Evolutionary conservation across 2,113 vertebrate species (phyloP), one percentile per base, ranked within the genome.

Genomic region (Larimichthys polyactis): DNA sequence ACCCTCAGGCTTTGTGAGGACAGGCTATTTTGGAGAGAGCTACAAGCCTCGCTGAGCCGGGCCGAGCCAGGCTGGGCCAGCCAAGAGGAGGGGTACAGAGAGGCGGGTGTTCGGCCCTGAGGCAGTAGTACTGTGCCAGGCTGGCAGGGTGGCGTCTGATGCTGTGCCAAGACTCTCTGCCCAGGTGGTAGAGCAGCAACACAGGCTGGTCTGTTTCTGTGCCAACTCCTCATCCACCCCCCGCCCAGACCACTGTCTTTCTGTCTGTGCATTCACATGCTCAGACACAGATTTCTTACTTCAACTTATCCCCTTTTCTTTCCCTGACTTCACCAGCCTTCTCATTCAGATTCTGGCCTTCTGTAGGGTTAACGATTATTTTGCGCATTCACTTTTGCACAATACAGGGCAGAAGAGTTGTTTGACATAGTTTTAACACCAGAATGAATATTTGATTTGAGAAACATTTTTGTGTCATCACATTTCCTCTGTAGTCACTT

Each of bases 161-260:
- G 93, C 74, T 36, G 85, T 91, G 92, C 94, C 94, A 95, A 90
- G 85, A 91, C 68, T 88, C 82, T 86, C 91, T 91, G 89, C 91
- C 93, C 92, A 94, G 94, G 94, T 94, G 95, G 93, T 90, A 71
- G 91, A 93, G 91, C 84, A 88, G 83, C 91, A 93, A 93, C 93
- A 94, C 92, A 94, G 93, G 81, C 90, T 90, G 87, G 84, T 91
- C 90, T 95, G 94, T 95, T 94, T 92, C 86, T 78, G 71, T 93
- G 93, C 93, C 94, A 95, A 86, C 67, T 88, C 79, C 82, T 76
- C 78, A 62, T 52, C 75, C 66, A n/a, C 68, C 89, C 82, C 86
- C 77, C 59, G 5, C 52, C 73, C 79, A 62, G 83, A 82, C 86
- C 84, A 79, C 85, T 83, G 84, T 87, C 83, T 86, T 71, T 73